A percentile compares a stretch with the other conserved stretches of the same genome.
Evolutionary conservation across 1,140 invertebrate species (phyloP).

Genomic region (Heliconius hewitsoni): DNA sequence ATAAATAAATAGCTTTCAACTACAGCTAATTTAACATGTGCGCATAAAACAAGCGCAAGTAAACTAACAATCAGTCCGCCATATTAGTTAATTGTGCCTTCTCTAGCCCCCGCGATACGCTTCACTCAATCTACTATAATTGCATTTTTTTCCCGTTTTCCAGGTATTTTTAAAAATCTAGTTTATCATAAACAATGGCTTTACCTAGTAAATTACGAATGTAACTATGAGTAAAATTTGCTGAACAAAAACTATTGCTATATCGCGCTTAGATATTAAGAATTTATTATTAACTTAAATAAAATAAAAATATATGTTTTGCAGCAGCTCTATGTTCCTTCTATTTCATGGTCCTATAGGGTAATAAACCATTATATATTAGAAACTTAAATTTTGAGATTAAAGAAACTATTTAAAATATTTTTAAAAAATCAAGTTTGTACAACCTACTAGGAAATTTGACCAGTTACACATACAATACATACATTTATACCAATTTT

Average conservation of each 20-base stretch:
- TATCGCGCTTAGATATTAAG: background rate
- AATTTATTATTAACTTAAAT: too few species aligned
- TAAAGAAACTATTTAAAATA: too few species aligned
- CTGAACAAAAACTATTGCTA: background rate
- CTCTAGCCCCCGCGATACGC: constrained; percentile 45
- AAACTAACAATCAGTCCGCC: constrained; percentile 63
- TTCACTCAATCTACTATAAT: constrained; percentile 51
- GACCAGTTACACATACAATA: too few species aligned
- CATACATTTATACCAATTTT: too few species aligned
- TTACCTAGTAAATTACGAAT: background rate
- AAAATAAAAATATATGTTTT: too few species aligned
- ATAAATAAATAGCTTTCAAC: constrained; percentile 10
- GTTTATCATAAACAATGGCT: constrained; percentile 3
- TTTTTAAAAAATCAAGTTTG: too few species aligned
- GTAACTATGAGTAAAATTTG: background rate
- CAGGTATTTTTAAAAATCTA: constrained; percentile 14
- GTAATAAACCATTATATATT: background rate
- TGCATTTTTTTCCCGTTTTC: constrained; percentile 41
- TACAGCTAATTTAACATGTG: constrained; percentile 22
- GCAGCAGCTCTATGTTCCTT: background rate
- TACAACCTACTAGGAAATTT: too few species aligned
- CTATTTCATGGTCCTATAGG: background rate
- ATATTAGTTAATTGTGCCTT: constrained; percentile 66
- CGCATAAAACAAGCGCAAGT: constrained; percentile 28
- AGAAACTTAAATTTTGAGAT: too few species aligned